A percentile compares a stretch with the other conserved stretches of the same genome.
phyloP scores from a whole-genome alignment of 2,797 vertebrate genomes.

The Pangasius djambal region DNA sequence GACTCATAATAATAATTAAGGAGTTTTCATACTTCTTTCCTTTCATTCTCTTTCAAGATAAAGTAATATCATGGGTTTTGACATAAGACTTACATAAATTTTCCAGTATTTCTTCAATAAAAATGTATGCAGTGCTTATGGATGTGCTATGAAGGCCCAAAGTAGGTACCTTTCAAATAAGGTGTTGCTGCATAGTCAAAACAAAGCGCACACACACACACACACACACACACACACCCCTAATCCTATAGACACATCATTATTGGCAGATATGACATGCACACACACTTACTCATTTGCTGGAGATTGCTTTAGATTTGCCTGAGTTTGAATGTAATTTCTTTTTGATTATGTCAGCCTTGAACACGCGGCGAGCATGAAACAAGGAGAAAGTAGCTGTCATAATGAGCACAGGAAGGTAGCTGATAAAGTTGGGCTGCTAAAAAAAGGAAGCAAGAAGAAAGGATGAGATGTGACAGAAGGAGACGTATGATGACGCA shows the following conservation, averaged over 20 bases:
- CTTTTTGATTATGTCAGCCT: constrained; percentile 9
- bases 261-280: not conserved
- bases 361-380: not conserved
- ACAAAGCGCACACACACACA: not conserved
- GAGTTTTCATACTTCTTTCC: not conserved
- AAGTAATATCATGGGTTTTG: not conserved
- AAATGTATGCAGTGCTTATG: not conserved
- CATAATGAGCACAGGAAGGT: constrained; percentile 12
- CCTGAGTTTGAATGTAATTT: constrained; percentile 23
- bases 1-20: not conserved
- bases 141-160: not conserved
- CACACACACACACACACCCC: not conserved
- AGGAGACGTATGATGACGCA: constrained; percentile 5
- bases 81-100: not conserved
- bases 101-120: not conserved
- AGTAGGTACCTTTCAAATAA: not conserved
- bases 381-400: not conserved
- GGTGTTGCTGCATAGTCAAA: not conserved
- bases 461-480: constrained; percentile 20
- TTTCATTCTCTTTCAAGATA: not conserved
- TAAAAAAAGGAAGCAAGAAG: not conserved
- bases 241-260: not conserved
- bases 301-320: constrained; percentile 23
- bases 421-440: constrained; percentile 3
- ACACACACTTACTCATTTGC: not conserved